These are phyloP conservation scores for Osmerus mordax DNA, from an alignment of 2,113 vertebrate genomes.

Conservation along the genomic window DNA sequence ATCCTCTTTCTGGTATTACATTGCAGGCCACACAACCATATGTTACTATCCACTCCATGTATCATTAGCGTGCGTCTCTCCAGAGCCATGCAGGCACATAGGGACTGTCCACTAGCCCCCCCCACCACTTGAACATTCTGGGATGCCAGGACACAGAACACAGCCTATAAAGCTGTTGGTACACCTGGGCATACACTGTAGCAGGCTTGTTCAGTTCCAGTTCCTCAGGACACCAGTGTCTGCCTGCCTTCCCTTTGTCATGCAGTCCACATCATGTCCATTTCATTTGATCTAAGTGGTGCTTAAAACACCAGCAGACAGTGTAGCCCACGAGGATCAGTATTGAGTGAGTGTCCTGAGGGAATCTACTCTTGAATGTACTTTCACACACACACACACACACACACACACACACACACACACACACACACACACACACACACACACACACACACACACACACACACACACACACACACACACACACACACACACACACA, in stretches of 20 bases:
- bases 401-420: conserved; percentile 6
- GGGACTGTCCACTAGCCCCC: conserved; percentile 37
- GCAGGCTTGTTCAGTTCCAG: conserved; percentile 44
- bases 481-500: too few species aligned
- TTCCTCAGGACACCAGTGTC: conserved; percentile 24
- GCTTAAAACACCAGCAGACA: conserved; percentile 14
- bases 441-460: too few species aligned
- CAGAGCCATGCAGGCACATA: conserved; percentile 59
- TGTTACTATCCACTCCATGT: conserved; percentile 14
- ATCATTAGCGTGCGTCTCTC: conserved; percentile 34
- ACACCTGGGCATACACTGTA: conserved; percentile 29
- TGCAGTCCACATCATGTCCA: not conserved
- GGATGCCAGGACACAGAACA: conserved; percentile 43
- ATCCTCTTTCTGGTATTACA: conserved; percentile 33
- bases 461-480: too few species aligned
- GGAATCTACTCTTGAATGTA: conserved; percentile 7
- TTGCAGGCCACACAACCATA: conserved; percentile 39
- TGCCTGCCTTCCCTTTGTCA: conserved; percentile 18
- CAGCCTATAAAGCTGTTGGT: conserved; percentile 42
- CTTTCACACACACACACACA: conserved; percentile 16
- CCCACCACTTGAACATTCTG: not conserved
- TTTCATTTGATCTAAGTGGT: not conserved
- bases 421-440: too few species aligned
- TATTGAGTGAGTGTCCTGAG: conserved; percentile 36
- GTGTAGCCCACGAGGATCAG: conserved; percentile 41